Evolutionary conservation across 37 sponge, comb jelly and placozoan genomes (phyloP).

Genomic region (Hexactinellida sp.): DNA sequence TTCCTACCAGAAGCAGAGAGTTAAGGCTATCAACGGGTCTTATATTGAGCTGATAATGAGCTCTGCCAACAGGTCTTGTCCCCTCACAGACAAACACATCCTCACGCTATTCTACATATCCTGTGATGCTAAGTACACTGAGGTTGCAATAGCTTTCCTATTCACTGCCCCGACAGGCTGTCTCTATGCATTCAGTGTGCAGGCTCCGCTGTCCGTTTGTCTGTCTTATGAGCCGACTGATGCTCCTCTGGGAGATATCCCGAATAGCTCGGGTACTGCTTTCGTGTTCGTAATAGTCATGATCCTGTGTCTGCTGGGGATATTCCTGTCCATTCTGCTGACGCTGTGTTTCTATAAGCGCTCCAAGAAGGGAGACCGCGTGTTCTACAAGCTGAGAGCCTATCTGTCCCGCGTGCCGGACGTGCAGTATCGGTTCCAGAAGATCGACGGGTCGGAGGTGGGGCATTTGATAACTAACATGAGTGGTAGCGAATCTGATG

Average conservation of each 20-base stretch:
- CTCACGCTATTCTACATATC: neutral
- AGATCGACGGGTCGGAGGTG: neutral
- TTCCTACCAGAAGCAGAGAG: neutral
- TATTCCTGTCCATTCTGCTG: neutral
- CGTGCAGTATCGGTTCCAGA: neutral
- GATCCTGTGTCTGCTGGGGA: neutral
- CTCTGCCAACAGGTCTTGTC: neutral
- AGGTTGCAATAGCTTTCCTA: neutral
- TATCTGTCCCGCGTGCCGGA: neutral
- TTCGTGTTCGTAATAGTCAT: neutral
- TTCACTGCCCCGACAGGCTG: neutral
- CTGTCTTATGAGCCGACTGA: neutral
- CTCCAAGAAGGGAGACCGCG: neutral
- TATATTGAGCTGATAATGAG: neutral
- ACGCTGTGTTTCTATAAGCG: conserved; percentile 8
- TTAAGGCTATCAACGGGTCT: neutral
- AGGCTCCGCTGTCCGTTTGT: neutral
- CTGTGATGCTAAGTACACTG: neutral
- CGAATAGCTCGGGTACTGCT: neutral
- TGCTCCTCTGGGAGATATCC: neutral
- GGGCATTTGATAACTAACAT: neutral
- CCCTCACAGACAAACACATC: neutral
- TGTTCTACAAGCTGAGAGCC: neutral
- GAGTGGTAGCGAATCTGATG: neutral
- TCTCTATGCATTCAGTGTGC: neutral